Conservation (phyloP, 2,797 vertebrate genomes). For the Trichosurus vulpecula region DNA sequence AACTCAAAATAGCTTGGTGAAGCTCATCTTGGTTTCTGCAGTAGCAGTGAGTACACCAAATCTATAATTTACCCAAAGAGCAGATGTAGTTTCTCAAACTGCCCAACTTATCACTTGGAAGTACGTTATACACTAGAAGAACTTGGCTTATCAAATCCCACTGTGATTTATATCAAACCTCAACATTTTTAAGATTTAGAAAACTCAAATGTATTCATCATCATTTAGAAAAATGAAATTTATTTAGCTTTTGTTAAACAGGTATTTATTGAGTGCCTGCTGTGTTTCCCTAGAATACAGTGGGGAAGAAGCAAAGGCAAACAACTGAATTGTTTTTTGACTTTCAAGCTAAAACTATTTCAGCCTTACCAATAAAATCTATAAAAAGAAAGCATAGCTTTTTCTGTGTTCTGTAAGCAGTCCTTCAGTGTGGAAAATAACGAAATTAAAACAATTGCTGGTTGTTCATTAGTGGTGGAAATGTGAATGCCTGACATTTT, state of each 20-base stretch:
- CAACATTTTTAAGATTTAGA: background rate
- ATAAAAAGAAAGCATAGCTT: conserved; percentile 70
- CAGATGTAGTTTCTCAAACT: conserved; percentile 7
- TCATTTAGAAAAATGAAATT: conserved; percentile 51
- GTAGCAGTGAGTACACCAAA: background rate
- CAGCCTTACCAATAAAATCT: conserved; percentile 65
- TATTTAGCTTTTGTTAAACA: conserved; percentile 35
- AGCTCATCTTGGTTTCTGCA: conserved; percentile 1
- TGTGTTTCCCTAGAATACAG: background rate
- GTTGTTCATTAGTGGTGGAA: conserved; percentile 78
- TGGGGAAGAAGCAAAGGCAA: background rate
- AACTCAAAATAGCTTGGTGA: background rate
- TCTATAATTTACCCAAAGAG: background rate
- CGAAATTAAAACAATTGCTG: conserved; percentile 78
- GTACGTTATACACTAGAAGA: background rate
- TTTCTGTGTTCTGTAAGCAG: conserved; percentile 66
- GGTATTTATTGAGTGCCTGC: background rate
- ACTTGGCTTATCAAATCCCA: conserved; percentile 13
- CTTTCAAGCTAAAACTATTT: conserved; percentile 68
- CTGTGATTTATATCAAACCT: conserved; percentile 17
- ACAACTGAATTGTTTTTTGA: conserved; percentile 13
- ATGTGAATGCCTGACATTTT: conserved; percentile 79
- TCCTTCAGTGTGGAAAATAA: conserved; percentile 74
- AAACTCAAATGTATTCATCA: background rate
- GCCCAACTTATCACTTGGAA: background rate